Evolutionary conservation across 2,797 vertebrate species (phyloP).

Genomic region (Anabacerthia variegaticeps): DNA sequence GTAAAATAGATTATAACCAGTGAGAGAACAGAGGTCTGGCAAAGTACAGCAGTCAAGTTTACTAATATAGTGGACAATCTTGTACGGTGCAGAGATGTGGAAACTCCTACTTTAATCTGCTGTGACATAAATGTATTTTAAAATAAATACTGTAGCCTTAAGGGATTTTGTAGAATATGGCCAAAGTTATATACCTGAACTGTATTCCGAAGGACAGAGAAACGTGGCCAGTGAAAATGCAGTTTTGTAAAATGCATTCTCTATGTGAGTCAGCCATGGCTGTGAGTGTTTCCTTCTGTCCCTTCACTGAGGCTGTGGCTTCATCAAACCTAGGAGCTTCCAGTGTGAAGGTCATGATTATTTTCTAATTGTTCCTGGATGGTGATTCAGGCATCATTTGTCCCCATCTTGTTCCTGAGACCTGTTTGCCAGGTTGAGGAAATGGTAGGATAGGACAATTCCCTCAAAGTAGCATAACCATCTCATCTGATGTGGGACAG

Average conservation of each 20-base stretch:
- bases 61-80: background rate
- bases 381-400: background rate
- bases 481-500: background rate
- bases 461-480: fast-evolving
- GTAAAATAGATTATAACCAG: background rate
- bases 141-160: background rate
- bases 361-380: background rate
- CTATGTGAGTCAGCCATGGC: background rate
- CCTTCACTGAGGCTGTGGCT: background rate
- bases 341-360: background rate
- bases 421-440: background rate
- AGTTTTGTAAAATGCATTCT: background rate
- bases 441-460: background rate
- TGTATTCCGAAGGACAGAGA: background rate
- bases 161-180: background rate
- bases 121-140: background rate
- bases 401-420: background rate
- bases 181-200: background rate
- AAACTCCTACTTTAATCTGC: background rate
- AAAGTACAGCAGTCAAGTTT: background rate
- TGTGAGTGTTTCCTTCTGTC: background rate
- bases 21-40: background rate
- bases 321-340: background rate
- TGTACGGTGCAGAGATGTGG: background rate
- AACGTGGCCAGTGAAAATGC: fast-evolving